phyloP scores from a whole-genome alignment of 2,888 invertebrate genomes.

The Pseudolycoriella hygida region DNA sequence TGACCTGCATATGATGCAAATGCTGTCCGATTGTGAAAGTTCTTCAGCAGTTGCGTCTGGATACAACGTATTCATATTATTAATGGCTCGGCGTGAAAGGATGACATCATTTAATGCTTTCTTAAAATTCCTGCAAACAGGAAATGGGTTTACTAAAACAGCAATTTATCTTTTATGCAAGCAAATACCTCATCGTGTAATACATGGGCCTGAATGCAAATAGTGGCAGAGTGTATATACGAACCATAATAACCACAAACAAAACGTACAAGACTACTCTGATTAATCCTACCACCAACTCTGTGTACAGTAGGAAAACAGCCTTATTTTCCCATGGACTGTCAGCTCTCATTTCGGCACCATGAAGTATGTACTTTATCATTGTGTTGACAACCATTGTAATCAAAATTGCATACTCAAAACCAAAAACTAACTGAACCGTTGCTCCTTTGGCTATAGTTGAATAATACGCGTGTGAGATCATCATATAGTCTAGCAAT shows the following conservation, averaged over 20 bases:
- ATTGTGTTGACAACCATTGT: constrained; percentile 84
- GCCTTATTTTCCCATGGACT: constrained; percentile 99
- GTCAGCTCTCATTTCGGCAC: constrained; percentile 62
- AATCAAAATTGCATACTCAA: constrained; percentile 94
- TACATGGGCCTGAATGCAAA: constrained; percentile 99
- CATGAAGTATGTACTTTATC: constrained; percentile 79
- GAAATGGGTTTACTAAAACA: background rate
- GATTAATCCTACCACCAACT: constrained; percentile 78
- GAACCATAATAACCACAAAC: constrained; percentile 91
- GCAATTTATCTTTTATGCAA: background rate
- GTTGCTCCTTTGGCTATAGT: constrained; percentile 88
- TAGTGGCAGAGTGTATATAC: constrained; percentile 90
- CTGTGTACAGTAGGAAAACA: constrained; percentile 89
- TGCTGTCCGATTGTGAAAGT: constrained; percentile 81
- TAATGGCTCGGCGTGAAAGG: constrained; percentile 86
- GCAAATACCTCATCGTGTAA: constrained; percentile 70
- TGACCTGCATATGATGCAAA: constrained; percentile 91
- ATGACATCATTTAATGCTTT: constrained; percentile 96
- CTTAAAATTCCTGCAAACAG: constrained; percentile 63
- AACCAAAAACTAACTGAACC: constrained; percentile 96
- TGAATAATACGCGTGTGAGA: constrained; percentile 84
- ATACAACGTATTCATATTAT: constrained; percentile 95
- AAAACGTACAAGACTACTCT: constrained; percentile 76
- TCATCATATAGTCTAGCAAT: constrained; percentile 70
- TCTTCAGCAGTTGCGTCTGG: constrained; percentile 91